Evolutionary conservation across 2,888 invertebrate species (phyloP).

Genomic region (Eupsilia transversa): DNA sequence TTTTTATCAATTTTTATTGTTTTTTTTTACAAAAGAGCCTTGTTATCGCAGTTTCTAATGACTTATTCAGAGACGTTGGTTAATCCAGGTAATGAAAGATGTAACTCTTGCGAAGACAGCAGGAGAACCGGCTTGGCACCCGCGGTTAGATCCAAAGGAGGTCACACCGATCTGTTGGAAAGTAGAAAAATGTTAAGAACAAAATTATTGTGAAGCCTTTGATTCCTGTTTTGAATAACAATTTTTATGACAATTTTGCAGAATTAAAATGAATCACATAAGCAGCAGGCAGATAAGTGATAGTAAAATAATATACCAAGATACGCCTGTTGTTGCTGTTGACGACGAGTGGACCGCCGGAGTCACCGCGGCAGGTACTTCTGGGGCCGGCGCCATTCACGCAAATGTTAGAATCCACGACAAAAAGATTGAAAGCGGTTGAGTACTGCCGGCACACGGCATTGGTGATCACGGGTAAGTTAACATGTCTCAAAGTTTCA

Average conservation of each 20-base stretch:
- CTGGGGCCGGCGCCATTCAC: slow-evolving; percentile 68
- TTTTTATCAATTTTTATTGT: background rate
- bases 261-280: background rate
- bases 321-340: slow-evolving; percentile 58
- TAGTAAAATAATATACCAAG: slow-evolving; percentile 67
- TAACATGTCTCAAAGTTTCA: slow-evolving; percentile 20
- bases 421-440: background rate
- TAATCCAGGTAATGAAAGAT: slow-evolving; percentile 67
- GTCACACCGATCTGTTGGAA: slow-evolving; percentile 22
- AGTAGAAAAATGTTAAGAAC: background rate
- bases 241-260: background rate
- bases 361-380: slow-evolving; percentile 75
- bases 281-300: too few relatives aligned
- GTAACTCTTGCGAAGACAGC: slow-evolving; percentile 73
- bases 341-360: slow-evolving; percentile 74
- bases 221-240: background rate
- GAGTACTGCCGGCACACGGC: slow-evolving; percentile 25
- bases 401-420: slow-evolving; percentile 72
- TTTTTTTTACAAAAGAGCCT: background rate
- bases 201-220: background rate
- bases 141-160: slow-evolving; percentile 61
- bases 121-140: slow-evolving; percentile 69
- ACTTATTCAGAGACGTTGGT: slow-evolving; percentile 29
- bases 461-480: slow-evolving; percentile 32
- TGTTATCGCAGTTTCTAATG: background rate